Percentiles rank a stretch among this genome's conserved stretches.
Evolutionary conservation across 2,113 vertebrate genomes (phyloP).

Genomic region (Pituophis catenifer): DNA sequence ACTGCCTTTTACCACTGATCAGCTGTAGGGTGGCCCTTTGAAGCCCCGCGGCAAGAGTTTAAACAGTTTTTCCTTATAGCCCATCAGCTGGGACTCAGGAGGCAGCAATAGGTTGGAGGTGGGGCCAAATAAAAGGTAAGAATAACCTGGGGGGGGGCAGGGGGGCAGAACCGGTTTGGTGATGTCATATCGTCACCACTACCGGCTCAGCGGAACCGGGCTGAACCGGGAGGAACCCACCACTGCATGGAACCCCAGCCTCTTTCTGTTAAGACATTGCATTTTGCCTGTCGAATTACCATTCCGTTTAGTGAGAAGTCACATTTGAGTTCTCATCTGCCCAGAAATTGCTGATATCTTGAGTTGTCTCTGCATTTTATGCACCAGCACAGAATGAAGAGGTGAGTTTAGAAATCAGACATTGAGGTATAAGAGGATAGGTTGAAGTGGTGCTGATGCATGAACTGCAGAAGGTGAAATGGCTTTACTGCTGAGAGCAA

Average conservation of each 20-base stretch:
- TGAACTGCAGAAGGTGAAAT: slow-evolving; percentile 15
- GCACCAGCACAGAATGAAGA: not conserved
- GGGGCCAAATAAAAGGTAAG: no score
- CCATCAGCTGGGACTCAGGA: no score
- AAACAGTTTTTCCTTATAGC: no score
- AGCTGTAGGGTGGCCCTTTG: no score
- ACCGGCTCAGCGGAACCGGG: no score
- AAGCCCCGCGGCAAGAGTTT: no score
- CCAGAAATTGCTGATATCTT: not conserved
- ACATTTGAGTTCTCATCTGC: not conserved
- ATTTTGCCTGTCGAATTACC: not conserved
- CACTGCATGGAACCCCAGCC: not conserved
- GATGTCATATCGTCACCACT: no score
- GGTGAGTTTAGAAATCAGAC: not conserved
- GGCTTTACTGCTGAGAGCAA: slow-evolving; percentile 17
- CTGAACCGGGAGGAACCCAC: no score
- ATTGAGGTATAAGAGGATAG: slow-evolving; percentile 2
- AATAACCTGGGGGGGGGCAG: no score
- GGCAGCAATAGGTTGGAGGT: no score
- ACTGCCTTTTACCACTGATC: no score
- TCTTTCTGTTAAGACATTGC: not conserved
- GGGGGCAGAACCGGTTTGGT: no score
- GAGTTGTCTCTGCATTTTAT: not conserved
- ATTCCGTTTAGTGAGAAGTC: not conserved
- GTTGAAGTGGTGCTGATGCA: not conserved